phyloP scores from a whole-genome alignment of 2,113 vertebrate genomes.

The Dendrocopos noguchii region DNA sequence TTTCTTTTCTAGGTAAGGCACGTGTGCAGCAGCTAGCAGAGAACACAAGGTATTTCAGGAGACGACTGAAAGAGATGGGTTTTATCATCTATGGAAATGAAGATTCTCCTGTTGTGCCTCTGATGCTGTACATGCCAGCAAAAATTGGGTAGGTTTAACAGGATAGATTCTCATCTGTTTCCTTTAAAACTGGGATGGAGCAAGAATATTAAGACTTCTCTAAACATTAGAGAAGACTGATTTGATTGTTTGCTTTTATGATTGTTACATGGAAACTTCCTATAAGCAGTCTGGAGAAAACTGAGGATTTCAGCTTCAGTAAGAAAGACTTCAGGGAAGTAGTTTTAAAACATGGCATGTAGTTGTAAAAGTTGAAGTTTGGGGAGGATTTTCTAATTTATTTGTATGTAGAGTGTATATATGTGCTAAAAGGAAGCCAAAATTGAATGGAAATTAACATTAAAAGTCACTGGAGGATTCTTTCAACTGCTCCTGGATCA shows the following conservation, averaged over 20 bases:
- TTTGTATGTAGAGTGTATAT: not conserved
- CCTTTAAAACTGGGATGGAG: not conserved
- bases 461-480: not conserved
- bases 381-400: not conserved
- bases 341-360: not conserved
- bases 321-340: not conserved
- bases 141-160: conserved; percentile 88
- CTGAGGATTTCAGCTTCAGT: not conserved
- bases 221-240: not conserved
- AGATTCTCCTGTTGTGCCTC: conserved; percentile 92
- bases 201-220: not conserved
- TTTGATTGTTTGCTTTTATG: not conserved
- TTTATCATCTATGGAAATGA: conserved; percentile 97
- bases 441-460: not conserved
- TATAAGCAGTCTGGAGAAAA: not conserved
- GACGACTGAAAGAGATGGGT: conserved; percentile 88
- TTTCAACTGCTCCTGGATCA: not conserved
- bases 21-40: conserved; percentile 89
- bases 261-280: not conserved
- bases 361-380: not conserved
- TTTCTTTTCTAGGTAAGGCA: conserved; percentile 78
- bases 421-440: not conserved
- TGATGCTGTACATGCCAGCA: conserved; percentile 98
- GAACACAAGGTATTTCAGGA: conserved; percentile 92
- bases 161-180: not conserved